phyloP scores from a whole-genome alignment of 2,888 invertebrate genomes.

The Xylota sylvarum region DNA sequence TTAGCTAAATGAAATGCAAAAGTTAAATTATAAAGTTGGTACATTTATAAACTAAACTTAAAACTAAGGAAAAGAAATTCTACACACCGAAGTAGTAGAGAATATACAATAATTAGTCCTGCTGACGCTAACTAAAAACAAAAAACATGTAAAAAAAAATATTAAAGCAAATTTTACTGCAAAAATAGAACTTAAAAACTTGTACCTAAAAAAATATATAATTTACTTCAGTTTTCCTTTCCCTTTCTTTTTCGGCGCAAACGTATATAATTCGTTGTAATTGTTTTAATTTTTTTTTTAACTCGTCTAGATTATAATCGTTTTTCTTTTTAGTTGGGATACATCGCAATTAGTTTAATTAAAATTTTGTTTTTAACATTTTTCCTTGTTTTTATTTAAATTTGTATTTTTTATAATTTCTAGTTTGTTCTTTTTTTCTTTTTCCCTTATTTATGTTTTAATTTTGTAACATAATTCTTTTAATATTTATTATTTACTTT shows the following conservation, averaged over 20 bases:
- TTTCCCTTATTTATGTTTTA: slow-evolving; percentile 62
- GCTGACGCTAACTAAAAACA: slow-evolving; percentile 65
- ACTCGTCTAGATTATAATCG: slow-evolving; percentile 15
- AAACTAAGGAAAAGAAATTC: slow-evolving; percentile 42
- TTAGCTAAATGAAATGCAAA: slow-evolving; percentile 70
- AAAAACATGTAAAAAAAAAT: slow-evolving; percentile 30
- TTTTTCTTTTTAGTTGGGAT: slow-evolving; percentile 61
- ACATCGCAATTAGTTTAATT: slow-evolving; percentile 48
- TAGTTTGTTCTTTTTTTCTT: too few species aligned
- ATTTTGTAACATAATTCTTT: slow-evolving; percentile 73
- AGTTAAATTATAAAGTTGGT: slow-evolving; percentile 66
- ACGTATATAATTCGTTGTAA: slow-evolving; percentile 79
- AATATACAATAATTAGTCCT: slow-evolving; percentile 61
- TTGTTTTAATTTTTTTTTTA: slow-evolving; percentile 32
- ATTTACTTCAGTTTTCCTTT: slow-evolving; percentile 33
- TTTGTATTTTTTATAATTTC: slow-evolving; percentile 13
- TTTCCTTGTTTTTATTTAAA: slow-evolving; percentile 23
- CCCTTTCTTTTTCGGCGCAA: slow-evolving; percentile 41
- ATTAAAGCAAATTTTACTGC: slow-evolving; percentile 59
- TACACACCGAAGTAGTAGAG: slow-evolving; percentile 62
- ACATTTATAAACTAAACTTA: slow-evolving; percentile 66
- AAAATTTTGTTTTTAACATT: slow-evolving; percentile 19
- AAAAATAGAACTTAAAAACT: slow-evolving; percentile 64
- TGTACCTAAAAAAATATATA: slow-evolving; percentile 76
- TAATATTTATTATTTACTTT: slow-evolving; percentile 73